Evolutionary conservation across 2,888 invertebrate genomes (phyloP).

Genomic region (Callosobruchus maculatus): DNA sequence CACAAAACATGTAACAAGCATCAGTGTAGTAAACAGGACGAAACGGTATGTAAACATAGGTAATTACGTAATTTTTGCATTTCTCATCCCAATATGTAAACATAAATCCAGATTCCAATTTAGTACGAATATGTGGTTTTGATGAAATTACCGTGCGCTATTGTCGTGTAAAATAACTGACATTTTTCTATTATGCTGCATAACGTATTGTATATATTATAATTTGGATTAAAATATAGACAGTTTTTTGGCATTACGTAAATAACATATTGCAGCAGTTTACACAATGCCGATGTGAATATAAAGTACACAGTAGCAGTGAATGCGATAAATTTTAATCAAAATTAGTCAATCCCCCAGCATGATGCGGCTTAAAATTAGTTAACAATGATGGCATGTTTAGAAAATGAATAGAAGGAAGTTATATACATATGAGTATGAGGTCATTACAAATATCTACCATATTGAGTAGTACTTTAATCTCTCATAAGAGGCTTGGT

Average conservation of each 20-base stretch:
- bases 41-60: not conserved
- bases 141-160: not conserved
- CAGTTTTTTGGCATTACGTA: not conserved
- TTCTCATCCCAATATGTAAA: not conserved
- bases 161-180: not conserved
- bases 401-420: not conserved
- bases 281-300: not conserved
- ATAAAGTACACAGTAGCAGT: not conserved
- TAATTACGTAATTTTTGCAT: not conserved
- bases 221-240: not conserved
- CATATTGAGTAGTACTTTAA: no score
- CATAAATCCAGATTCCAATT: not conserved
- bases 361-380: not conserved
- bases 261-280: not conserved
- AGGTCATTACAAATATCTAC: no score
- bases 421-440: no score
- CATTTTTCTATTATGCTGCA: not conserved
- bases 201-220: not conserved
- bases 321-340: not conserved
- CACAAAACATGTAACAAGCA: no score
- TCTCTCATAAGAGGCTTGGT: no score
- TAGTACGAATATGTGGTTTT: not conserved
- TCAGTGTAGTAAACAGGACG: not conserved
- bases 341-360: not conserved
- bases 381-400: not conserved